A percentile compares a stretch with the other conserved stretches of the same genome.
phyloP scores from a whole-genome alignment of 2,888 invertebrate species.

The Drosophila neotestacea region DNA sequence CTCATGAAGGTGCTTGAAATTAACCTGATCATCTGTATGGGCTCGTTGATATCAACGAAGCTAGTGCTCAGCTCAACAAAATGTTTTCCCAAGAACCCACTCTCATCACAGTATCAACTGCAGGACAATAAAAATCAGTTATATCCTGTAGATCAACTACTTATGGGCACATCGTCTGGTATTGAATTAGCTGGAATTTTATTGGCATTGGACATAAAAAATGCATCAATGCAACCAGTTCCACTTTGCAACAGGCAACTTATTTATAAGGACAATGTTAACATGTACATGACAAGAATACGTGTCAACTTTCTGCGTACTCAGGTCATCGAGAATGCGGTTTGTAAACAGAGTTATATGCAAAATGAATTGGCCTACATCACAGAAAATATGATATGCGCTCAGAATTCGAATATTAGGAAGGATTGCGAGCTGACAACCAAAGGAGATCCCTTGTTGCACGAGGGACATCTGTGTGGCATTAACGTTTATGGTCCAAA shows the following conservation, averaged over 20 bases:
- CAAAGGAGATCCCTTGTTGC: slow-evolving; percentile 46
- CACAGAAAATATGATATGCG: slow-evolving; percentile 45
- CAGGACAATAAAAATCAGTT: slow-evolving; percentile 9
- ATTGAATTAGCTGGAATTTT: slow-evolving; percentile 35
- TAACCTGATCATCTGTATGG: slow-evolving; percentile 29
- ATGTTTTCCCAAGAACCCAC: slow-evolving; percentile 29
- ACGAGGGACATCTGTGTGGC: slow-evolving; percentile 44
- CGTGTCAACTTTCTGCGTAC: slow-evolving; percentile 37
- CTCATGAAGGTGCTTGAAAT: slow-evolving; percentile 24
- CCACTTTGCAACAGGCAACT: slow-evolving; percentile 30
- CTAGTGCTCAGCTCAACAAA: slow-evolving; percentile 44
- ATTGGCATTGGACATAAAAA: slow-evolving; percentile 8
- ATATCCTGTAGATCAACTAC: slow-evolving; percentile 25
- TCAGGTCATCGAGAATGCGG: slow-evolving; percentile 32
- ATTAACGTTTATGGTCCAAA: slow-evolving; percentile 49
- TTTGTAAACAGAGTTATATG: slow-evolving; percentile 50
- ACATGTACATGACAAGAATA: slow-evolving; percentile 39
- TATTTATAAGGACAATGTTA: slow-evolving; percentile 27
- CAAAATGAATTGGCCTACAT: slow-evolving; percentile 42
- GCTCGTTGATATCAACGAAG: slow-evolving; percentile 39
- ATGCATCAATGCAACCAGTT: slow-evolving; percentile 22
- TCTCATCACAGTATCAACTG: slow-evolving; percentile 18
- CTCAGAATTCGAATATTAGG: slow-evolving; percentile 33
- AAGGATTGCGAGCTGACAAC: slow-evolving; percentile 41
- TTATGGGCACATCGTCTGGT: slow-evolving; percentile 8